A percentile compares a stretch with the other conserved stretches of the same genome.
These are phyloP conservation scores for Siniperca undulata DNA, from an alignment of 2,797 vertebrate genomes.

Conservation along the genomic window DNA sequence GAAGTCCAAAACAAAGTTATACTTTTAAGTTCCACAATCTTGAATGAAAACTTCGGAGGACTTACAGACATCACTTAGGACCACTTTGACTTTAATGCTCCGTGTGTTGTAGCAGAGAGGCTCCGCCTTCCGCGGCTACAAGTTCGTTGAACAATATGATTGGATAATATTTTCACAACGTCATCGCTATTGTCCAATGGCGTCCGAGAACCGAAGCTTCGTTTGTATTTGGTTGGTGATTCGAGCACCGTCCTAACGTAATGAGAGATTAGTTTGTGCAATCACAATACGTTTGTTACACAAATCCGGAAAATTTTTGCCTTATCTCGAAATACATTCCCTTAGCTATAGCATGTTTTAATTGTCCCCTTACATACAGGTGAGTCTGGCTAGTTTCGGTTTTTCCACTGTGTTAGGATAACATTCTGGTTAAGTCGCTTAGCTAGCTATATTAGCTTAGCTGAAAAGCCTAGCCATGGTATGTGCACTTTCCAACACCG, in stretches of 20 bases:
- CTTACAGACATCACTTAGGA: not conserved
- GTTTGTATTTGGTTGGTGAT: constrained; percentile 77
- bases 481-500: not conserved
- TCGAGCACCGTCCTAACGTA: constrained; percentile 23
- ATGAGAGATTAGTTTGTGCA: constrained; percentile 59
- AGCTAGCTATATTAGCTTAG: constrained; percentile 59
- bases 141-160: constrained; percentile 28
- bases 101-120: not conserved
- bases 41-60: not conserved
- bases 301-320: not conserved
- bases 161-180: constrained; percentile 52
- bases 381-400: constrained; percentile 37
- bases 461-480: constrained; percentile 34
- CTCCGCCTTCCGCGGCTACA: constrained; percentile 15
- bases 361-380: constrained; percentile 33
- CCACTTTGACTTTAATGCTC: not conserved
- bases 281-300: constrained; percentile 7
- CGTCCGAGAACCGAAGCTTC: not conserved
- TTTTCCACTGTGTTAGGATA: not conserved
- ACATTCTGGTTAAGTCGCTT: not conserved
- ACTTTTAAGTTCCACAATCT: not conserved
- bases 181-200: constrained; percentile 66
- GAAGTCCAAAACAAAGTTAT: not conserved
- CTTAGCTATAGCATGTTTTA: constrained; percentile 32
- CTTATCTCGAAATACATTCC: not conserved